A percentile compares a stretch with the other conserved stretches of the same genome.
Conservation (phyloP, 2,113 vertebrate species). For the Ochotona curzoniae region DNA sequence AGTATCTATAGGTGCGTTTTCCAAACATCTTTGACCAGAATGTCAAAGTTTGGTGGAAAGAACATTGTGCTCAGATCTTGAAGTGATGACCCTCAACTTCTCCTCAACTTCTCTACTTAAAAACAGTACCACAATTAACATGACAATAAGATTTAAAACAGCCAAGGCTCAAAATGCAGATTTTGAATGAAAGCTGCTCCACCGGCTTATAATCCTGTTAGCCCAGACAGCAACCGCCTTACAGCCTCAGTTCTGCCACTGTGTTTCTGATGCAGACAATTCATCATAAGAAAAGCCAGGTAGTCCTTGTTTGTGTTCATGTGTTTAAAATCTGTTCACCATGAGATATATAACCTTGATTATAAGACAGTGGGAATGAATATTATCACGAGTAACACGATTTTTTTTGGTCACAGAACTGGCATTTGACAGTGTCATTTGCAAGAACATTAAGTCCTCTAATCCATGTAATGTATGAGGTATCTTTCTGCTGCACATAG, state of each 20-base stretch:
- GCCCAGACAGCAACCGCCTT: conserved; percentile 7
- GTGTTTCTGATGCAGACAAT: conserved; percentile 54
- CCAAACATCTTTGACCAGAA: conserved; percentile 34
- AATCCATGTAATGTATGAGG: conserved; percentile 13
- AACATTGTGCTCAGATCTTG: neutral
- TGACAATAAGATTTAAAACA: conserved; percentile 57
- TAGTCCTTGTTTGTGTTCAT: neutral
- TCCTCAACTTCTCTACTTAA: neutral
- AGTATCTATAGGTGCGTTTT: neutral
- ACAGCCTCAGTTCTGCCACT: neutral
- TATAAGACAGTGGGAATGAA: neutral
- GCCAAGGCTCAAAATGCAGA: neutral
- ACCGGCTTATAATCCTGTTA: conserved; percentile 42
- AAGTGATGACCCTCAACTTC: conserved; percentile 8
- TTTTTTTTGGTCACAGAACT: conserved; percentile 25
- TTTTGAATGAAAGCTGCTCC: conserved; percentile 55
- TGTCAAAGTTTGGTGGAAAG: neutral
- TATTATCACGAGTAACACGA: conserved; percentile 56
- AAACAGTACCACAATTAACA: conserved; percentile 38
- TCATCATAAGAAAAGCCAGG: conserved; percentile 58
- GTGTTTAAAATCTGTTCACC: conserved; percentile 53
- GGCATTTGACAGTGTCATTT: conserved; percentile 33
- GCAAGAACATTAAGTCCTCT: neutral
- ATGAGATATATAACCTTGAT: conserved; percentile 37
- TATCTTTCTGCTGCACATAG: neutral